Conservation (phyloP, 2,113 vertebrate species). For the Micronycteris hirsuta region DNA sequence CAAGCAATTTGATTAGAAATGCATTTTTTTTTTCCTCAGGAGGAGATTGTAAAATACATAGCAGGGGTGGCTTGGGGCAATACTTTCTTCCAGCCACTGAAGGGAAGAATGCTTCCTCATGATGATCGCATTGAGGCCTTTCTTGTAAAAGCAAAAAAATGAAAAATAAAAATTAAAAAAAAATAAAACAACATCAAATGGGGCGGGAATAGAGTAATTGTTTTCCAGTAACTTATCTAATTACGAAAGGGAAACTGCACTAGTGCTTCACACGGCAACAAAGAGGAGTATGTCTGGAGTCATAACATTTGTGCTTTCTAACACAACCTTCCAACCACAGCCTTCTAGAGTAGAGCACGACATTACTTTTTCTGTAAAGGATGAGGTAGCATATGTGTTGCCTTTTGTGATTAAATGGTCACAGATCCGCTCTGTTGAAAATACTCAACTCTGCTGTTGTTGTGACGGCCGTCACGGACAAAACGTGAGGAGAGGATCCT, state of each 20-base stretch:
- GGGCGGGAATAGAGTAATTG: background rate
- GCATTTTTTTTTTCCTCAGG: background rate
- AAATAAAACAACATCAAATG: background rate
- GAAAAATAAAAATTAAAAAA: background rate
- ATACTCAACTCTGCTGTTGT: background rate
- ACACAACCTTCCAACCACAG: background rate
- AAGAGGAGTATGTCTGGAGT: background rate
- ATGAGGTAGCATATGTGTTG: background rate
- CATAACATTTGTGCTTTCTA: background rate
- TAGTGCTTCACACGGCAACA: background rate
- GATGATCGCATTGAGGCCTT: background rate
- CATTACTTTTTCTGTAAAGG: background rate
- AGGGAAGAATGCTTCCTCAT: background rate
- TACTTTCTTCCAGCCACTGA: background rate
- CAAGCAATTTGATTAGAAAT: background rate
- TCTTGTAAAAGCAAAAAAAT: conserved; percentile 5
- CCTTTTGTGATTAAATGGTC: background rate
- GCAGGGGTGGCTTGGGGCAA: background rate
- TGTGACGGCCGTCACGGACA: background rate
- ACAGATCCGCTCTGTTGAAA: background rate
- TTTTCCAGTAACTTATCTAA: background rate
- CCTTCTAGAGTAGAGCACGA: background rate
- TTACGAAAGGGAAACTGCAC: background rate
- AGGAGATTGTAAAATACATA: background rate
- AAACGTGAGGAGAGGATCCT: background rate